Evolutionary conservation across 2,113 vertebrate genomes (phyloP), one percentile per base, ranked within the genome.

Genomic region (Galemys pyrenaicus): DNA sequence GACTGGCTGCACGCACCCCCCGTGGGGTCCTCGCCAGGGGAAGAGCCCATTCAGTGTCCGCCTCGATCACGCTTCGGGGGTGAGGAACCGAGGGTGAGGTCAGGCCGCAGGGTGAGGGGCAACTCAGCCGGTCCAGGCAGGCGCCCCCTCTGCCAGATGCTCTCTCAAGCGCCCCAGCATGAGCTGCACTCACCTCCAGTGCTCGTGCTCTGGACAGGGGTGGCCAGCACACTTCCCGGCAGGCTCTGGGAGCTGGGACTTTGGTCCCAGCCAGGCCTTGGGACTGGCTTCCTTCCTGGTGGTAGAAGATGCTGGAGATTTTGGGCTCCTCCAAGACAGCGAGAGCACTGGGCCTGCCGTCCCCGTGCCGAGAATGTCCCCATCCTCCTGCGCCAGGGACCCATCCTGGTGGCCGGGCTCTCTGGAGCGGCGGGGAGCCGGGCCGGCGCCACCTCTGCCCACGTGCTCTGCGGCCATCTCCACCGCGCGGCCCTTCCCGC

Each of bases 401-500:
- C 71, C 54, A 32, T 84, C 32, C 39, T n/a, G 81, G 44, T 26
- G 0, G 41, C 73, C 35, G 6, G 13, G 3, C 64, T 74, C 75
- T 70, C 64, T 11, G 51, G 30, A 64, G 79, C 87, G 20, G 60
- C 39, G 28, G 79, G 80, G 67, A 87, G 82, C 60, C 67, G 62
- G 4, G 67, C 58, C 56, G 70, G 71, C 77, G 37, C 60, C 13
- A 6, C 54, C 41, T 83, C 94, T 90, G 87, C 80, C 65, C 73
- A 5, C 39, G 80, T 94, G 91, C 82, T 49, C 91, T 35, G 7
- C 32, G 81, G 37, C 94, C 95, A 96, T 96, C 97, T 97, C 94
- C 90, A 78, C 91, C 91, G 87, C 70, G 81, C 46, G 58, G 44
- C n/a, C 78, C 70, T 81, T 32, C 74, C 89, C 79, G 88, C 85